Conservation (phyloP, 2,113 vertebrate species). For the Pimephales promelas region DNA sequence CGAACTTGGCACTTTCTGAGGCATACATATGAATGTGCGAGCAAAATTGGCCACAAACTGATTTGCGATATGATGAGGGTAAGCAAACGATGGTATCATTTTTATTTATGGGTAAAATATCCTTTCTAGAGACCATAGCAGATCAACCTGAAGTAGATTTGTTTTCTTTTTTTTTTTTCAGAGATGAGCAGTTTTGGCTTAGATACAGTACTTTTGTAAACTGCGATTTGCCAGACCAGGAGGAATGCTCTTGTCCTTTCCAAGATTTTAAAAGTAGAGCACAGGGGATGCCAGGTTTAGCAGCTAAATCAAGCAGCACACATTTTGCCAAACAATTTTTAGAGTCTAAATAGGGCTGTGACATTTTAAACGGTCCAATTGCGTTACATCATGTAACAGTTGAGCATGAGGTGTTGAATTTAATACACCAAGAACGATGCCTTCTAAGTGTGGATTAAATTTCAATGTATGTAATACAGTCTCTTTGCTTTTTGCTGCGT, state of each 20-base stretch:
- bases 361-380: constrained; percentile 36
- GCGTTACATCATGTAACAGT: constrained; percentile 31
- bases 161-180: constrained; percentile 17
- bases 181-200: background rate
- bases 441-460: background rate
- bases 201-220: constrained; percentile 30
- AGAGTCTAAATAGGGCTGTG: constrained; percentile 46
- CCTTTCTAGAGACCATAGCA: background rate
- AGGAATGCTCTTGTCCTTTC: constrained; percentile 53
- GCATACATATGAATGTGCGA: background rate
- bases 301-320: constrained; percentile 48
- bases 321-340: constrained; percentile 29
- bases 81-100: background rate
- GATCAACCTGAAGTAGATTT: background rate
- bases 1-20: background rate
- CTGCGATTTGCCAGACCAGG: constrained; percentile 51
- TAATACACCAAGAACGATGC: constrained; percentile 21
- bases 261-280: constrained; percentile 39
- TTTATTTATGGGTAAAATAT: background rate
- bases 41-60: background rate
- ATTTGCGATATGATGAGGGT: background rate
- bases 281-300: constrained; percentile 38
- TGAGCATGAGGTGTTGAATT: constrained; percentile 17
- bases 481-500: background rate
- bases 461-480: background rate